A percentile compares a stretch with the other conserved stretches of the same genome.
Conservation (phyloP, 2,888 invertebrate species). For the Chrysomela aeneicollis region DNA sequence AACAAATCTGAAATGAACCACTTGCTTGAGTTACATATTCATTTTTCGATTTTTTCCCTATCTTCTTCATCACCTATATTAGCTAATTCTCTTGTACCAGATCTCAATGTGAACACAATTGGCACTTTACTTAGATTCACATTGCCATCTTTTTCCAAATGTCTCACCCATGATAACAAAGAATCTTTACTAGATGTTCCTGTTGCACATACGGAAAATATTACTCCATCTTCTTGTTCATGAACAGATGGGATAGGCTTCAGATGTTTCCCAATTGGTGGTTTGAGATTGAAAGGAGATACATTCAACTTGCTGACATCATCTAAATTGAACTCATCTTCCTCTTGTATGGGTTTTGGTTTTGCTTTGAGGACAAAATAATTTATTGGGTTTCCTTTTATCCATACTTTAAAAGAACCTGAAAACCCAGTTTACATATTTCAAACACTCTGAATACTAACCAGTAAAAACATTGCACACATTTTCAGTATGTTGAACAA, state of each 20-base stretch:
- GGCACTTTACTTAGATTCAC: conserved; percentile 77
- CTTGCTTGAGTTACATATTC: background rate
- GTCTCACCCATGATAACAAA: conserved; percentile 88
- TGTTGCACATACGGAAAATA: conserved; percentile 88
- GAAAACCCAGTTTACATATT: conserved; percentile 10
- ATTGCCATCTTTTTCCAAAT: conserved; percentile 79
- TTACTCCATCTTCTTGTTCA: conserved; percentile 91
- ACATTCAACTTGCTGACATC: conserved; percentile 76
- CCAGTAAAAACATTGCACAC: too few relatives aligned
- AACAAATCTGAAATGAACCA: too few relatives aligned
- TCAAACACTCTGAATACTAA: too few relatives aligned
- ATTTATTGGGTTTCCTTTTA: conserved; percentile 76
- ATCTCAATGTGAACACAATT: conserved; percentile 83
- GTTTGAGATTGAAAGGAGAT: conserved; percentile 64
- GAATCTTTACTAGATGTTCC: conserved; percentile 92
- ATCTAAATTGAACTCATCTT: conserved; percentile 69
- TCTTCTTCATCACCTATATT: conserved; percentile 32
- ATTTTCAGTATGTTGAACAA: too few relatives aligned
- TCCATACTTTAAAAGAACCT: conserved; percentile 80
- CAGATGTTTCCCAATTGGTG: conserved; percentile 57
- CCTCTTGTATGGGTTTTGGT: conserved; percentile 62
- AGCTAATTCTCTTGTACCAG: conserved; percentile 64
- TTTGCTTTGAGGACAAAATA: conserved; percentile 86
- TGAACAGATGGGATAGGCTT: conserved; percentile 74
- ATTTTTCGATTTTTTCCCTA: conserved; percentile 17